phyloP scores from a whole-genome alignment of 2,797 vertebrate species.

The Scolopax bukidnonensis region DNA sequence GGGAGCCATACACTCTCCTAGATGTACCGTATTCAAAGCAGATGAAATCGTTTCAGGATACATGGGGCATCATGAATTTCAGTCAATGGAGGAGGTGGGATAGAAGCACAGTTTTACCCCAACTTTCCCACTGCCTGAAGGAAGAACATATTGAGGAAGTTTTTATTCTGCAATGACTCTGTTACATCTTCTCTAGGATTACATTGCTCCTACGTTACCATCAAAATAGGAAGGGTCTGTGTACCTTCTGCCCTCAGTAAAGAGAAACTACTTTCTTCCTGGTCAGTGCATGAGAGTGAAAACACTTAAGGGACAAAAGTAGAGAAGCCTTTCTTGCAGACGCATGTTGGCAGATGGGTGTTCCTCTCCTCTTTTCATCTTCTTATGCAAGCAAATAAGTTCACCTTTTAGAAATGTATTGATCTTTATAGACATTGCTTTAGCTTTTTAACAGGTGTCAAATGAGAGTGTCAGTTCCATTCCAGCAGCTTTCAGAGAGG shows the following conservation, averaged over 20 bases:
- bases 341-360: background rate
- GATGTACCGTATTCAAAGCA: background rate
- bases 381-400: background rate
- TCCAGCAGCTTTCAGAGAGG: background rate
- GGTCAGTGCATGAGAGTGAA: background rate
- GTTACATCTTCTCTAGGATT: background rate
- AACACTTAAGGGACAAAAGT: background rate
- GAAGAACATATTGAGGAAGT: background rate
- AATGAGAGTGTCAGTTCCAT: background rate
- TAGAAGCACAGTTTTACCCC: background rate
- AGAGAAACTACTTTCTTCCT: background rate
- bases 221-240: background rate
- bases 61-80: background rate
- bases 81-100: accelerated
- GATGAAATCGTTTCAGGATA: background rate
- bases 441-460: background rate
- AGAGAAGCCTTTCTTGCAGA: background rate
- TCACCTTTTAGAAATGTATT: background rate
- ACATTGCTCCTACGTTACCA: background rate
- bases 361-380: background rate
- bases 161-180: background rate
- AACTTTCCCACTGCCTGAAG: background rate
- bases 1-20: too few species aligned
- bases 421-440: background rate
- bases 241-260: background rate